Percentiles rank a stretch among this genome's conserved stretches.
Conservation (phyloP, 2,113 vertebrate species). For the Esox niger region DNA sequence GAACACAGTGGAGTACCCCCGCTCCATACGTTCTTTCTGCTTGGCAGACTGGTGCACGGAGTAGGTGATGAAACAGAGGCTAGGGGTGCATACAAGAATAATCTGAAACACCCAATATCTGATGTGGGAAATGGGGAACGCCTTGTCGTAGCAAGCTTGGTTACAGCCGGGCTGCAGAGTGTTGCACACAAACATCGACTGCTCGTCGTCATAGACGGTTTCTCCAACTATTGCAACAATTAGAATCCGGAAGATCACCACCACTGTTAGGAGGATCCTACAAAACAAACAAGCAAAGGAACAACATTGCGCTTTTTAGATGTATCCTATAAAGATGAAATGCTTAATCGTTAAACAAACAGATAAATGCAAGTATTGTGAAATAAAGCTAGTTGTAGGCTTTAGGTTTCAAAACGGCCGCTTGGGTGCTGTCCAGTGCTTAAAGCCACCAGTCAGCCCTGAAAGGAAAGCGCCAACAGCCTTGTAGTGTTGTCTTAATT, state of each 20-base stretch:
- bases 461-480: background rate
- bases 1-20: conserved; percentile 83
- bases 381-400: background rate
- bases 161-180: conserved; percentile 92
- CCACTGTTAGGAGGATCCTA: conserved; percentile 92
- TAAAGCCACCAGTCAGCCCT: conserved; percentile 13
- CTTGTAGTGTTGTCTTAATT: background rate
- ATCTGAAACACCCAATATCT: conserved; percentile 95
- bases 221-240: conserved; percentile 92
- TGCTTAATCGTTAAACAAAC: background rate
- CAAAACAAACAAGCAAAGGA: conserved; percentile 1
- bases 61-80: conserved; percentile 92
- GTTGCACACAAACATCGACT: conserved; percentile 93
- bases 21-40: conserved; percentile 84
- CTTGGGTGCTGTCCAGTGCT: conserved; percentile 43
- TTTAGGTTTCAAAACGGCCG: background rate
- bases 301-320: background rate
- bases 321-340: background rate
- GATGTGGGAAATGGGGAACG: conserved; percentile 91
- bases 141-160: conserved; percentile 91
- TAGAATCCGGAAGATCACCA: conserved; percentile 93
- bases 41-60: conserved; percentile 92
- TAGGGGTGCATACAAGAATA: conserved; percentile 92
- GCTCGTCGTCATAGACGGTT: conserved; percentile 94
- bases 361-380: background rate